Evolutionary conservation across 1,140 invertebrate species (phyloP), one percentile per base, ranked within the genome.

Genomic region (Neodiprion fabricii): DNA sequence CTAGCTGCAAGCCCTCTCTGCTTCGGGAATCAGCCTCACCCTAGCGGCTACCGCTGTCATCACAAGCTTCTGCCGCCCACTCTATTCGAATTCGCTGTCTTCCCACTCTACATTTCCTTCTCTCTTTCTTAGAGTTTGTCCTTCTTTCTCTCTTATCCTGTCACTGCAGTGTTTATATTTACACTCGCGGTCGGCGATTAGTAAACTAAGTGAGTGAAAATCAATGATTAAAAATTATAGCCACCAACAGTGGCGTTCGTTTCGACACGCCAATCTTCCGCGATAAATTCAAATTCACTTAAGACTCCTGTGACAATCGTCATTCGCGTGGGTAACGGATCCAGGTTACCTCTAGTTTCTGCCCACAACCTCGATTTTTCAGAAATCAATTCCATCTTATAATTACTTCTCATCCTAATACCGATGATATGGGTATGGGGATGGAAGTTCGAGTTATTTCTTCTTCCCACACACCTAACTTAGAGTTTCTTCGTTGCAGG

Each of bases 91-190:
- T 61, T 9, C 53, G 47, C n/a, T 47, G 9, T 28, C 21, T 28
- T 9, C 48, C 48, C 48, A 47, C 23, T 23, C n/a, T 67, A 14
- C 50, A 17, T 67, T 8, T 7, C 65, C 67, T 12, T 68, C 65
- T 28, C 23, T 28, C 49, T 50, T 49, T 75, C 53, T 12, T 66
- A 48, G 69, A 48, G 65, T 70, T 48, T 65, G 9, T 78, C 40
- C 71, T 75, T 66, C 67, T 71, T 40, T 71, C 28, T 68, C 75
- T 76, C 72, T 73, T 73, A 76, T 76, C 76, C 75, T 72, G 77
- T 78, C 75, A 78, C 75, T 73, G 77, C 74, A 71, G 77, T 75
- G 73, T 68, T 72, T 65, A 69, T 72, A 66, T 40, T 61, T 48
- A 17, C 50, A 40, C 53, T 12, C 14, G 48, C 66, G 9, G 65